phyloP scores from a whole-genome alignment of 2,888 invertebrate genomes.

The Pheosia tremula region DNA sequence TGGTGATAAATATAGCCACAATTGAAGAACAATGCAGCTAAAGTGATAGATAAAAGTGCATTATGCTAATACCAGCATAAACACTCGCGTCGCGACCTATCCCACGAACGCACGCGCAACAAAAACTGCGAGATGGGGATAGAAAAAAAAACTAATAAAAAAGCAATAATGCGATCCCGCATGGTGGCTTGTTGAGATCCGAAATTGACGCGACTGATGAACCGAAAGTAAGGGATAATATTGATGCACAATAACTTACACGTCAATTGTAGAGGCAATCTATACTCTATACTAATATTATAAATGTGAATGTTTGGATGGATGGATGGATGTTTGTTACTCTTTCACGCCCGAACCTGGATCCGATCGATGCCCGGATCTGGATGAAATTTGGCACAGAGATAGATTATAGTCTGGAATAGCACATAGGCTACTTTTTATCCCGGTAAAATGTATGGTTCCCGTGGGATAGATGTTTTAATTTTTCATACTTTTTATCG shows the following conservation, averaged over 20 bases:
- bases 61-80: conserved; percentile 84
- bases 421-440: too few species aligned
- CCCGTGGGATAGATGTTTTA: too few species aligned
- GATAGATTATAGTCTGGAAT: too few species aligned
- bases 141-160: conserved; percentile 80
- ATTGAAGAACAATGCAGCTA: conserved; percentile 60
- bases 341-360: too few species aligned
- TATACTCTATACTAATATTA: too few species aligned
- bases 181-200: conserved; percentile 77
- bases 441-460: too few species aligned
- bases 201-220: conserved; percentile 80
- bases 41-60: conserved; percentile 63
- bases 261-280: conserved; percentile 19
- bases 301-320: too few species aligned
- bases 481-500: too few species aligned
- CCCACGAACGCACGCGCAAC: conserved; percentile 75
- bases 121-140: conserved; percentile 78
- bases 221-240: conserved; percentile 63
- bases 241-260: conserved; percentile 35
- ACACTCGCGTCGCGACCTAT: conserved; percentile 72
- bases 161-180: conserved; percentile 84
- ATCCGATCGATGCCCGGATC: too few species aligned
- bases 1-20: conserved; percentile 53
- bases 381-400: too few species aligned
- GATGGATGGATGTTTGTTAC: too few species aligned